Conservation (phyloP, 2,888 invertebrate species). For the Endomychus coccineus region DNA sequence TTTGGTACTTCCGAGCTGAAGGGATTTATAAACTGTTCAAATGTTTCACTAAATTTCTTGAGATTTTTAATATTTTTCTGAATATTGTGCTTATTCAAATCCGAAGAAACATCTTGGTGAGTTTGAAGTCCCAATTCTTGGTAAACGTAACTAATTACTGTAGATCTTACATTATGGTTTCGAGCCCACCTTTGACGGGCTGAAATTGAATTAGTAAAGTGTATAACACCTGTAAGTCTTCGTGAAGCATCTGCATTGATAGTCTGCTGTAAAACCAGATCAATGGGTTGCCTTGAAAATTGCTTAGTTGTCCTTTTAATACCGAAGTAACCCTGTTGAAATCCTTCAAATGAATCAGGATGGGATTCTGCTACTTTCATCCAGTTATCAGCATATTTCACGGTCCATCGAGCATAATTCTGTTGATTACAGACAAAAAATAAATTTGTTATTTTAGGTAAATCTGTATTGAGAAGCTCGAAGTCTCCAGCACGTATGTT, state of each 20-base stretch:
- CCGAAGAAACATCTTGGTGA: constrained; percentile 20
- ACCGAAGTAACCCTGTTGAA: constrained; percentile 7
- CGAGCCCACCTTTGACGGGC: constrained; percentile 30
- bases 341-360: constrained; percentile 23
- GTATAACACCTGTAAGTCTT: constrained; percentile 19
- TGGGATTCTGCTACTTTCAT: constrained; percentile 27
- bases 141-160: constrained; percentile 20
- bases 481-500: constrained; percentile 30
- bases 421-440: constrained; percentile 31
- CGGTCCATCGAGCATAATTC: constrained; percentile 32
- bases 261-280: constrained; percentile 28
- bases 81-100: constrained; percentile 18
- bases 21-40: constrained; percentile 19
- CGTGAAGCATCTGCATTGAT: constrained; percentile 26
- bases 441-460: constrained; percentile 29
- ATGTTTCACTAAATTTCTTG: constrained; percentile 14
- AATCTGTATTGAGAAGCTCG: constrained; percentile 19
- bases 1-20: constrained; percentile 17
- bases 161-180: constrained; percentile 21
- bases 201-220: constrained; percentile 24
- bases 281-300: constrained; percentile 26
- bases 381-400: constrained; percentile 28
- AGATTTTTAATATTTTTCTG: constrained; percentile 14
- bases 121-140: constrained; percentile 17
- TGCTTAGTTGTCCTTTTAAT: constrained; percentile 22